phyloP scores from a whole-genome alignment of 1,140 invertebrate genomes.

The Psix sp. region DNA sequence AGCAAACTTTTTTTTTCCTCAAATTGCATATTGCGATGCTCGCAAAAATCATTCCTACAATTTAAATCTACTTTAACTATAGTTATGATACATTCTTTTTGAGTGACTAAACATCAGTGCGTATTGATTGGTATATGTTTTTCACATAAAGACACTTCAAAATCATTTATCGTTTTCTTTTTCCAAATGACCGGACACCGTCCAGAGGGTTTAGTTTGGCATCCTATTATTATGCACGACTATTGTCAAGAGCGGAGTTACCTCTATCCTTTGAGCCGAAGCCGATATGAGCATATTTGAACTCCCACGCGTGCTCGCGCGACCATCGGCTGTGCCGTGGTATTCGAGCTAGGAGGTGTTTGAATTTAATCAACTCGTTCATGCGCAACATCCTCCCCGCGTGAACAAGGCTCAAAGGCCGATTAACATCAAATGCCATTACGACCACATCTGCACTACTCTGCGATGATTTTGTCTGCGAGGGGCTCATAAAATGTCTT shows the following conservation, averaged over 20 bases:
- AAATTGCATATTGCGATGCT: too few species aligned
- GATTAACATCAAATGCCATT: slow-evolving; percentile 75
- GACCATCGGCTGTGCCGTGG: slow-evolving; percentile 60
- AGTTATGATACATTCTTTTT: too few species aligned
- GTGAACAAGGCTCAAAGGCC: slow-evolving; percentile 71
- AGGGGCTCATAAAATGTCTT: slow-evolving; percentile 45
- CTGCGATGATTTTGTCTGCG: slow-evolving; percentile 38
- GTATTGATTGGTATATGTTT: too few species aligned
- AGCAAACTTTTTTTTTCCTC: too few species aligned
- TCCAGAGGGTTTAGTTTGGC: slow-evolving; percentile 63
- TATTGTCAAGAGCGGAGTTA: slow-evolving; percentile 71
- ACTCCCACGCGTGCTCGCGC: slow-evolving; percentile 63
- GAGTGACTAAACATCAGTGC: too few species aligned
- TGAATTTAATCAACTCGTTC: slow-evolving; percentile 77
- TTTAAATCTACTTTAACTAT: too few species aligned
- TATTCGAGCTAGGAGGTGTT: slow-evolving; percentile 73
- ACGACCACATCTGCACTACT: slow-evolving; percentile 55
- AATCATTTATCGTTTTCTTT: slow-evolving; percentile 65
- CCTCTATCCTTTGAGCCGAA: slow-evolving; percentile 69
- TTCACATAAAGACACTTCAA: too few species aligned
- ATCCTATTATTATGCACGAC: slow-evolving; percentile 73
- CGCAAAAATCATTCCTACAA: too few species aligned
- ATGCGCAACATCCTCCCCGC: slow-evolving; percentile 70
- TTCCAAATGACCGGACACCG: slow-evolving; percentile 66
- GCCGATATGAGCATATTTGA: slow-evolving; percentile 76